Conservation (phyloP, 2,797 vertebrate genomes). For the Muscicapa comitata region DNA sequence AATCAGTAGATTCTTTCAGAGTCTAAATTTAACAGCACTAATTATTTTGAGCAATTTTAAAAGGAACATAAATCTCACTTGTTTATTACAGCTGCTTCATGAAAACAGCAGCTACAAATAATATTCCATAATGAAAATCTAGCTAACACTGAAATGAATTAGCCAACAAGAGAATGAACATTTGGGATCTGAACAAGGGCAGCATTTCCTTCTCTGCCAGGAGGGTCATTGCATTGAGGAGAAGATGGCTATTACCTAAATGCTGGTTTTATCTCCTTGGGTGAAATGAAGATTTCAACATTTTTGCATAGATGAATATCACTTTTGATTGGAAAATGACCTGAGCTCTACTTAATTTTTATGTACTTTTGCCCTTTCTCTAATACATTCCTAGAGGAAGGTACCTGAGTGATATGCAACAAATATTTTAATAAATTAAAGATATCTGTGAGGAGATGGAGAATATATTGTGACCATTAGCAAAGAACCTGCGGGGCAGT, state of each 20-base stretch:
- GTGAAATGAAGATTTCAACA: neutral
- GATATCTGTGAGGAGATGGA: neutral
- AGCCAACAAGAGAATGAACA: neutral
- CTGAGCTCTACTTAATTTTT: neutral
- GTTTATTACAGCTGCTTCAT: slow-evolving; percentile 33
- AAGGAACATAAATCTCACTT: slow-evolving; percentile 7
- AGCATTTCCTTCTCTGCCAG: neutral
- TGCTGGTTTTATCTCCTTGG: neutral
- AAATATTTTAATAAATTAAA: neutral
- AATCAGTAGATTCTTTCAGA: slow-evolving; percentile 8
- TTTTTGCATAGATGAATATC: neutral
- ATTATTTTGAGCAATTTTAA: slow-evolving; percentile 12
- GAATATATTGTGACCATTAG: neutral
- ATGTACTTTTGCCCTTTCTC: neutral
- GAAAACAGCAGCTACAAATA: slow-evolving; percentile 40
- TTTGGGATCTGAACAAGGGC: neutral
- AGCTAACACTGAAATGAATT: neutral
- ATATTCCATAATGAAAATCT: slow-evolving; percentile 6
- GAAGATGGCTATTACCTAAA: neutral
- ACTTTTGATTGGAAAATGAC: neutral
- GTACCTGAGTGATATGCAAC: neutral
- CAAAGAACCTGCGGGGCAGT: neutral
- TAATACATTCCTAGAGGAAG: neutral
- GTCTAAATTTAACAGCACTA: neutral
- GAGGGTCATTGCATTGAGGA: neutral